Percentiles rank a stretch among this genome's conserved stretches.
These are phyloP conservation scores for Acromyrmex echinatior DNA, from an alignment of 1,140 invertebrate genomes.

Conservation along the genomic window DNA sequence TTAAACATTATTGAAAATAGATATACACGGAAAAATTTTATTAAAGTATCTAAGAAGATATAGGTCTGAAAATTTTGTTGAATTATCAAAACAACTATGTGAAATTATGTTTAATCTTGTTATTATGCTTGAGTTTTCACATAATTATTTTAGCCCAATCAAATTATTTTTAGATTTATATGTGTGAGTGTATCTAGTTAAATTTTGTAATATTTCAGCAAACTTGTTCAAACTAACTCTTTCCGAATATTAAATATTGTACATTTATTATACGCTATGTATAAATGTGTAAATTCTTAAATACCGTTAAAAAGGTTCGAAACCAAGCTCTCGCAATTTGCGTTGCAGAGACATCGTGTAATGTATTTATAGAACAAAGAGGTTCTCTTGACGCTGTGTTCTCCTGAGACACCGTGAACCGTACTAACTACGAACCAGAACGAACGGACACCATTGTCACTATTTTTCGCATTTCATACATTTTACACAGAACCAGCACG, in stretches of 20 bases:
- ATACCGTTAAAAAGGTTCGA: neutral
- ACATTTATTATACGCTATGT: neutral
- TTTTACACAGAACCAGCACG: slow-evolving; percentile 28
- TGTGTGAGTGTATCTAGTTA: too few species aligned
- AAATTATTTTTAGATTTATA: too few species aligned
- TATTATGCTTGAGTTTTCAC: too few species aligned
- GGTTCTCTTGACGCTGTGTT: neutral
- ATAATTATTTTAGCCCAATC: too few species aligned
- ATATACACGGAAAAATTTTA: too few species aligned
- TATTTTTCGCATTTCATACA: slow-evolving; percentile 20
- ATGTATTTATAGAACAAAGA: slow-evolving; percentile 2
- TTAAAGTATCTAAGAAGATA: too few species aligned
- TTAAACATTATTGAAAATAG: neutral
- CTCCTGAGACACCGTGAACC: neutral
- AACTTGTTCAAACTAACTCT: too few species aligned
- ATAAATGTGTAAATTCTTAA: neutral
- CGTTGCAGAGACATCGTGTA: neutral
- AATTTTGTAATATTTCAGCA: too few species aligned
- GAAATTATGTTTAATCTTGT: too few species aligned
- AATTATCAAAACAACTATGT: too few species aligned
- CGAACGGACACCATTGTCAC: neutral
- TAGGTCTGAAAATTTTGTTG: too few species aligned
- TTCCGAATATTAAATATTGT: neutral
- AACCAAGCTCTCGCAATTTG: neutral
- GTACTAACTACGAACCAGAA: neutral